These are phyloP conservation scores for Omphaloscelis lunosa DNA, from an alignment of 2,888 invertebrate species.

Conservation along the genomic window DNA sequence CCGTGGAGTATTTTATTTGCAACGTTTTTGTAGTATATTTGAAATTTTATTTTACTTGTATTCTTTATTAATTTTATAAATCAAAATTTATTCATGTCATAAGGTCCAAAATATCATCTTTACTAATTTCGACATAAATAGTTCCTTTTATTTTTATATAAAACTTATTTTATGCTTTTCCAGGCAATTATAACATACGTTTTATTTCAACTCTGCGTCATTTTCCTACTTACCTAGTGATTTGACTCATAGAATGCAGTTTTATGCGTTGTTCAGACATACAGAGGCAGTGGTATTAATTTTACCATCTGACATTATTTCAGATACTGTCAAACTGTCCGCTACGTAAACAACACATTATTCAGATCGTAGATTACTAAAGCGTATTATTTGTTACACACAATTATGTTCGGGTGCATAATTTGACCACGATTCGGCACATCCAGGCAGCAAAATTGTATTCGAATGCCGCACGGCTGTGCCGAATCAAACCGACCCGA, in stretches of 20 bases:
- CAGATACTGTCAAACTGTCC: no score
- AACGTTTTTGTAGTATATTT: slow-evolving; percentile 22
- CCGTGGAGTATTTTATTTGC: slow-evolving; percentile 18
- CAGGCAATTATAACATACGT: background rate
- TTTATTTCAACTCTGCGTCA: background rate
- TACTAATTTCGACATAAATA: background rate
- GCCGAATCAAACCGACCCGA: background rate
- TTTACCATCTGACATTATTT: background rate
- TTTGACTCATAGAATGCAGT: background rate
- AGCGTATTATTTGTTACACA: background rate
- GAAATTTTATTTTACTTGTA: slow-evolving; percentile 39
- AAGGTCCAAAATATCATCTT: slow-evolving; percentile 34
- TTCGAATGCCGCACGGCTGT: background rate
- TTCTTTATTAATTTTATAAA: slow-evolving; percentile 53
- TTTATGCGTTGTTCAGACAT: background rate
- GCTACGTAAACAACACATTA: background rate
- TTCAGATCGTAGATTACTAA: background rate
- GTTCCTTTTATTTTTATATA: background rate
- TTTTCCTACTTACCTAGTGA: background rate
- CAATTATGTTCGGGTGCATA: background rate
- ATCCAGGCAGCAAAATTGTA: background rate
- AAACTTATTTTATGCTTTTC: no score
- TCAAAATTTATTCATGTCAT: slow-evolving; percentile 47
- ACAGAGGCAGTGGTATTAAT: background rate
- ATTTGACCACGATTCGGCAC: background rate